A percentile compares a stretch with the other conserved stretches of the same genome.
Evolutionary conservation across 2,888 invertebrate species (phyloP).

Genomic region (Eupithecia subumbrata): DNA sequence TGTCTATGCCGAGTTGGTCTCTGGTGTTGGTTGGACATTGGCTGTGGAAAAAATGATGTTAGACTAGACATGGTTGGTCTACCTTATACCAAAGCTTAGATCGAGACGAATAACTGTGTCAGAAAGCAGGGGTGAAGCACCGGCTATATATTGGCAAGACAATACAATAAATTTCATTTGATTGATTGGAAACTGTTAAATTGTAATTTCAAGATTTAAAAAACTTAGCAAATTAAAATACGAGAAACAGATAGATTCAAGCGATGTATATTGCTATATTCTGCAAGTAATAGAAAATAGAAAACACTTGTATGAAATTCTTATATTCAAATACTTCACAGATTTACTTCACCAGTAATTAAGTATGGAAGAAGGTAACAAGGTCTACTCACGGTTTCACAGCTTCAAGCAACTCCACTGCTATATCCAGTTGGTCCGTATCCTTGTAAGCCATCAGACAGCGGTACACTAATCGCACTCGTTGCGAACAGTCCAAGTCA

Average conservation of each 20-base stretch:
- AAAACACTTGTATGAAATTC: not conserved
- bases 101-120: not conserved
- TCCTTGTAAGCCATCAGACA: constrained; percentile 87
- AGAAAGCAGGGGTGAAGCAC: not conserved
- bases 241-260: not conserved
- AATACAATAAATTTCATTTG: not conserved
- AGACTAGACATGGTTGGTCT: no score
- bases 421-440: constrained; percentile 85
- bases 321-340: not conserved
- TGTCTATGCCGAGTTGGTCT: not conserved
- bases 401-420: constrained; percentile 84
- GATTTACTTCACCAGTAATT: not conserved
- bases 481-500: constrained; percentile 81
- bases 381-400: constrained; percentile 65
- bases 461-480: constrained; percentile 85
- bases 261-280: not conserved
- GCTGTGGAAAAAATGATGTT: not conserved
- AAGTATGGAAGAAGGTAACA: not conserved
- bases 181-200: not conserved
- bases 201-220: not conserved
- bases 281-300: not conserved
- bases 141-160: not conserved
- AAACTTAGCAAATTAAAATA: not conserved
- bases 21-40: not conserved
- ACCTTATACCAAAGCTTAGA: not conserved